Base-by-base conservation (phyloP, 1,140 invertebrate genomes). In the Semibalanus balanoides region DNA sequence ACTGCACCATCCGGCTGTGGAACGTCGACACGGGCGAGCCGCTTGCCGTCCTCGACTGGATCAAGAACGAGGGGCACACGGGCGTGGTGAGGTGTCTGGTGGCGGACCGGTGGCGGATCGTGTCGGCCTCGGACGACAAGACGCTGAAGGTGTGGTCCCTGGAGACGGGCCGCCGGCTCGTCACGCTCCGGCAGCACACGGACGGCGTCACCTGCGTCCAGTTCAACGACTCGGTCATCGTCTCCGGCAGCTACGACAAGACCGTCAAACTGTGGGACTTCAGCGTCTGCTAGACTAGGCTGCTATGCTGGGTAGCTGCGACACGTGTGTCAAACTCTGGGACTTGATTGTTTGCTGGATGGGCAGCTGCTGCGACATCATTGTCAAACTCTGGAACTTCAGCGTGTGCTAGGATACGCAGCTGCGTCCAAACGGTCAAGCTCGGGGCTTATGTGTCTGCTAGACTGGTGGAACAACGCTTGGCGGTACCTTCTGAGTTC, bases 221-320 rank as follows among this genome's bases (percentile, higher is more conserved):
- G 80, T 87, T 87, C 80, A 87, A 86, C 79, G 86, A 87, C 78
- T 83, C 83, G 76, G 83, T 85, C 43, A 86, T 87, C 75, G 86
- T 87, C 40, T 87, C 86, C 43, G 86, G 86, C 3, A 87, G 86
- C 11, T 87, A 86, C 77, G 86, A 87, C 79, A 85, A 86, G 78
- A 87, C 85, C 35, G 86, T 87, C 27, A 87, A 86, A 80, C 81
- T 87, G 70, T 87, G 86, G 86, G 86, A 87, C 78, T 87, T 87
- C 79, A 85, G 85, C 79, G 85, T 85, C 51, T 86, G 85, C 78
- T 87, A 78, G 80, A 30, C 69, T 31, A 25, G 28, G 17, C n/a
- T 29, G n/a, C 35, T n/a, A n/a, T n/a, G n/a, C n/a, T n/a, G n/a
- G 17, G 5, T 17, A 40, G 35, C 35, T 40, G 17, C 35, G 35